Evolutionary conservation across 2,888 invertebrate genomes (phyloP).

Genomic region (Dermolepida albohirtum): DNA sequence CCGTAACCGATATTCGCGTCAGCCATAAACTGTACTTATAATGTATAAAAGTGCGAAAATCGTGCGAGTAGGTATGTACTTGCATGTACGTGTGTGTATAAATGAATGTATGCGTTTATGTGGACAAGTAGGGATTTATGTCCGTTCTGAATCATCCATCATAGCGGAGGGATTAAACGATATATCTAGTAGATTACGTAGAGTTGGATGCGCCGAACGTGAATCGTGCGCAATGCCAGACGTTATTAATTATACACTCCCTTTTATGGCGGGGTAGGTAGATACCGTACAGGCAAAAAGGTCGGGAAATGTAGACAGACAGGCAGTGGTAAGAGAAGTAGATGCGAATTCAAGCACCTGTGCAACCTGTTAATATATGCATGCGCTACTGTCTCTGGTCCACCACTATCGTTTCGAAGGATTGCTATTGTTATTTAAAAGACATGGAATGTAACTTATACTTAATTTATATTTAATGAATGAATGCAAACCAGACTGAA

Average conservation of each 20-base stretch:
- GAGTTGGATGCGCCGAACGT: conserved; percentile 26
- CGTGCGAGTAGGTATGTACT: too few relatives aligned
- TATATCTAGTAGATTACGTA: conserved; percentile 58
- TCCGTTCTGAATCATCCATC: conserved; percentile 61
- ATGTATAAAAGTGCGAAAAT: too few relatives aligned
- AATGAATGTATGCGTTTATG: conserved; percentile 40
- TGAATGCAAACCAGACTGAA: not conserved
- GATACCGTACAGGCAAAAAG: conserved; percentile 1
- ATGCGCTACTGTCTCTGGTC: conserved; percentile 39
- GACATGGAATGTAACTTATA: conserved; percentile 32
- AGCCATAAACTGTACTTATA: conserved; percentile 47
- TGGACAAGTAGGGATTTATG: conserved; percentile 61
- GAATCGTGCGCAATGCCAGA: conserved; percentile 45
- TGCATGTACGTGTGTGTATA: too few relatives aligned
- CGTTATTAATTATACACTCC: conserved; percentile 58
- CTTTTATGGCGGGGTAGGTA: conserved; percentile 37
- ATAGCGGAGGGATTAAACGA: conserved; percentile 60
- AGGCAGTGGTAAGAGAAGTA: conserved; percentile 33
- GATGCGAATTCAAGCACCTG: conserved; percentile 48
- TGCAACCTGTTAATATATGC: conserved; percentile 47
- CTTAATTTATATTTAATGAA: conserved; percentile 22
- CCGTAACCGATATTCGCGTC: conserved; percentile 27
- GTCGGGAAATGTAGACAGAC: conserved; percentile 21
- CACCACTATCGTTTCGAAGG: conserved; percentile 13
- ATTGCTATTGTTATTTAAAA: conserved; percentile 17